Percentiles rank a stretch among this genome's conserved stretches.
Conservation (phyloP, 2,888 invertebrate species). For the Nebria brevicollis region DNA sequence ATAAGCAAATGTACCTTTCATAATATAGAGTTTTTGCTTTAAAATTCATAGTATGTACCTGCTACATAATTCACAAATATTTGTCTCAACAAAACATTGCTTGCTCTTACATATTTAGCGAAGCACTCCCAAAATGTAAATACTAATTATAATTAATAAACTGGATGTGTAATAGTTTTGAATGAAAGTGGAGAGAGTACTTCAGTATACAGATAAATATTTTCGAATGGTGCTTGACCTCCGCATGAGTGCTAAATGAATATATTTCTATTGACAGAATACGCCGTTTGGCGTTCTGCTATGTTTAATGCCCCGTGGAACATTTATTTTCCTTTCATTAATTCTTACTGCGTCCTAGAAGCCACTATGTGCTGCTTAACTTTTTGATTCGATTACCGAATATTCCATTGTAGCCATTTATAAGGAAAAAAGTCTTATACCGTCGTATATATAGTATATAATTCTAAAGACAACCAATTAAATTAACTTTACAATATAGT, state of each 20-base stretch:
- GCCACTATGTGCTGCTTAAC: background rate
- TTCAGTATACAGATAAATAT: background rate
- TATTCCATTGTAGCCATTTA: background rate
- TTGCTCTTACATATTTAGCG: background rate
- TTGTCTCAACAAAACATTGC: background rate
- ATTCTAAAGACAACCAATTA: too few relatives aligned
- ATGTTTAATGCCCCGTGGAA: conserved; percentile 32
- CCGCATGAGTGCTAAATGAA: background rate
- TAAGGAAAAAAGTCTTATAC: too few relatives aligned
- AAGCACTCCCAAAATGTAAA: background rate
- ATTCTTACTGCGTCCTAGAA: conserved; percentile 9
- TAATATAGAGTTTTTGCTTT: background rate
- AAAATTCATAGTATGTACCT: background rate
- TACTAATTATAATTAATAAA: background rate
- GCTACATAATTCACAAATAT: background rate
- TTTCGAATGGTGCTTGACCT: background rate
- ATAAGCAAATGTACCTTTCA: background rate
- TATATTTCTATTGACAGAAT: background rate
- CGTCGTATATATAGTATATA: too few relatives aligned
- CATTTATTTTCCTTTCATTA: conserved; percentile 33
- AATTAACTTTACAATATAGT: too few relatives aligned
- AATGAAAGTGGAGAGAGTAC: background rate
- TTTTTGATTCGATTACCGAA: background rate
- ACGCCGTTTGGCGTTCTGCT: background rate
- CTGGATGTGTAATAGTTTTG: background rate